Percentiles rank a stretch among this genome's conserved stretches.
These are phyloP conservation scores for Rhodeus uyekii DNA, from an alignment of 2,797 vertebrate genomes.

Conservation along the genomic window DNA sequence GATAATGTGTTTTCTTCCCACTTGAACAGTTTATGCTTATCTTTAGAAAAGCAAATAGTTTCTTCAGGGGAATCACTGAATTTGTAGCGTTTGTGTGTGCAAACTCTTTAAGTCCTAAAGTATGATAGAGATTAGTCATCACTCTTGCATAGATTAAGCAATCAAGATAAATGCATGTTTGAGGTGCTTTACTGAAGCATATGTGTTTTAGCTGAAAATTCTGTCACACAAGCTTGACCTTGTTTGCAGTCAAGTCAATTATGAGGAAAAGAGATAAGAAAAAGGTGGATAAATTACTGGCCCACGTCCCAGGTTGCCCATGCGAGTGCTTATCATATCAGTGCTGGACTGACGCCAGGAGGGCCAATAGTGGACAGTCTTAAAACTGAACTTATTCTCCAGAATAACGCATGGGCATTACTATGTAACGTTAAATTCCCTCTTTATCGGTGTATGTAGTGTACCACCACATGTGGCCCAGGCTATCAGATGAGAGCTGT, in stretches of 20 bases:
- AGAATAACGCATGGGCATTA: neutral
- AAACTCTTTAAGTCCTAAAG: constrained; percentile 51
- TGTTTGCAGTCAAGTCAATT: constrained; percentile 76
- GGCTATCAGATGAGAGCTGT: constrained; percentile 96
- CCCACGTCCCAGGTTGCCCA: neutral
- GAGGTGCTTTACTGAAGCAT: constrained; percentile 81
- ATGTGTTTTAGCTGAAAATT: constrained; percentile 71
- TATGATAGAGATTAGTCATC: constrained; percentile 61
- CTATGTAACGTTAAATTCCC: neutral
- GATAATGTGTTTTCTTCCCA: constrained; percentile 29
- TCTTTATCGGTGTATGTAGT: constrained; percentile 71
- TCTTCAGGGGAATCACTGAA: neutral
- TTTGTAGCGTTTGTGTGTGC: constrained; percentile 20
- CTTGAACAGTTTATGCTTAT: constrained; percentile 45
- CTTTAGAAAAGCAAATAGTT: constrained; percentile 24
- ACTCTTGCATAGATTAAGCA: constrained; percentile 59
- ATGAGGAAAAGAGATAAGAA: constrained; percentile 68
- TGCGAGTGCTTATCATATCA: constrained; percentile 18
- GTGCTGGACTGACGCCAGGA: neutral
- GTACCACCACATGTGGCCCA: constrained; percentile 91
- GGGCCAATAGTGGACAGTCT: neutral
- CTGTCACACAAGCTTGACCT: constrained; percentile 78
- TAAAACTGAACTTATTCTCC: neutral
- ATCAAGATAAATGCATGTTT: constrained; percentile 75
- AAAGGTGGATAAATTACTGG: constrained; percentile 14